Conservation (phyloP, 2,888 invertebrate genomes). For the Cosmorhoe ocellata region DNA sequence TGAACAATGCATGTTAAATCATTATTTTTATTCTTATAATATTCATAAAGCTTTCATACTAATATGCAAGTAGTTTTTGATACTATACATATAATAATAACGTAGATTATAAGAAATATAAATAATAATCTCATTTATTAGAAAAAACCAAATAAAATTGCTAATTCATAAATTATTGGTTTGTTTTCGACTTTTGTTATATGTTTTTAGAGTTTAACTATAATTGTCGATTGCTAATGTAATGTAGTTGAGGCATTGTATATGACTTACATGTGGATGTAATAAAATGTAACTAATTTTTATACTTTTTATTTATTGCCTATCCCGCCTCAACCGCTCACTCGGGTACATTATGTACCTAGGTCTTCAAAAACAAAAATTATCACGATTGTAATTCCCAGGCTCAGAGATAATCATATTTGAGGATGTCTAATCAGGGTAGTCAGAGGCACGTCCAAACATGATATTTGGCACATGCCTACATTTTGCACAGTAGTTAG, state of each 20-base stretch:
- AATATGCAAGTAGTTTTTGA: constrained; percentile 40
- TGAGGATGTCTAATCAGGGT: no score
- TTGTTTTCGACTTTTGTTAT: constrained; percentile 35
- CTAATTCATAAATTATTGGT: constrained; percentile 39
- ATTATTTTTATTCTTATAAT: constrained; percentile 29
- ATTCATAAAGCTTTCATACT: constrained; percentile 23
- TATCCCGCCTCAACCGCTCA: no score
- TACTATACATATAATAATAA: constrained; percentile 31
- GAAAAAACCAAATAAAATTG: constrained; percentile 36
- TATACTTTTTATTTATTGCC: constrained; percentile 26
- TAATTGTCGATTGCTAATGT: constrained; percentile 25
- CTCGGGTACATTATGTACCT: no score
- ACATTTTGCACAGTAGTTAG: no score
- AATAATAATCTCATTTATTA: constrained; percentile 33
- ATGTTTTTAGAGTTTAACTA: constrained; percentile 35
- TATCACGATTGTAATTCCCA: no score
- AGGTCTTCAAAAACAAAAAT: no score
- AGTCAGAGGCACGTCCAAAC: no score
- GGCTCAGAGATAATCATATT: no score
- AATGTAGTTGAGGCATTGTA: constrained; percentile 30
- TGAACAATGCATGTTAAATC: constrained; percentile 24
- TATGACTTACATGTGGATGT: constrained; percentile 27
- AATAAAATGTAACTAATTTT: constrained; percentile 36
- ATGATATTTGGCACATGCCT: no score
- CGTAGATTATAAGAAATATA: constrained; percentile 23